Base-by-base conservation (phyloP, 2,797 vertebrate species). In the Perodicticus potto region DNA sequence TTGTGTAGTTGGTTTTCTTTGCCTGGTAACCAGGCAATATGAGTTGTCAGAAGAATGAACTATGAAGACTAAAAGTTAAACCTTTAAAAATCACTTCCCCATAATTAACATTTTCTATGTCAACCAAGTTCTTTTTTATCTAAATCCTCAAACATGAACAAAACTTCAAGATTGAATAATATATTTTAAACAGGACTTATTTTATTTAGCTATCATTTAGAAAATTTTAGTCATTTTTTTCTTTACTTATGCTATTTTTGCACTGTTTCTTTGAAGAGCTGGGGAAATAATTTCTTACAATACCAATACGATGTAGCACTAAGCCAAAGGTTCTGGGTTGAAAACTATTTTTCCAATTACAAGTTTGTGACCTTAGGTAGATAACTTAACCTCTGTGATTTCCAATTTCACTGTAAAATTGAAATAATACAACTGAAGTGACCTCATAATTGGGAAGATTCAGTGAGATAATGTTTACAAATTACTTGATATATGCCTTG, bases 21-120 rank as follows among this genome's bases (percentile, higher is more conserved):
- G 87, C n/a, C 53, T 97, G 37, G 96, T 97, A 97, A 96, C 97
- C 76, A 97, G 90, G 97, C 97, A 97, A 97, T 97, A 96, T 76
- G 87, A 91, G 17, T 88, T 97, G 73, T 57, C 45, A 90, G 25
- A 91, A 89, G 70, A 95, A 78, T 89, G 73, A 96, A 94, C 37
- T 83, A n/a, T 93, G 78, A 93, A 95, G 72, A 92, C 63, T 85
- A 94, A 59, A 80, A 80, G 87, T 94, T 95, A 93, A 96, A 92
- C 37, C 43, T 92, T 96, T 80, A 95, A 87, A 94, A 78, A 91
- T 91, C 78, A 92, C 25, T 63, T 86, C 92, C 27, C 34, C 12
- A 40, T 91, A 93, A 93, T 95, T 87, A 91, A 59, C 29, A 86
- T 97, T 96, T 96, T 91, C 59, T 70, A 84, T 92, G 32, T 95